A percentile compares a stretch with the other conserved stretches of the same genome.
Conservation (phyloP, 2,888 invertebrate genomes). For the Melieria crassipennis region DNA sequence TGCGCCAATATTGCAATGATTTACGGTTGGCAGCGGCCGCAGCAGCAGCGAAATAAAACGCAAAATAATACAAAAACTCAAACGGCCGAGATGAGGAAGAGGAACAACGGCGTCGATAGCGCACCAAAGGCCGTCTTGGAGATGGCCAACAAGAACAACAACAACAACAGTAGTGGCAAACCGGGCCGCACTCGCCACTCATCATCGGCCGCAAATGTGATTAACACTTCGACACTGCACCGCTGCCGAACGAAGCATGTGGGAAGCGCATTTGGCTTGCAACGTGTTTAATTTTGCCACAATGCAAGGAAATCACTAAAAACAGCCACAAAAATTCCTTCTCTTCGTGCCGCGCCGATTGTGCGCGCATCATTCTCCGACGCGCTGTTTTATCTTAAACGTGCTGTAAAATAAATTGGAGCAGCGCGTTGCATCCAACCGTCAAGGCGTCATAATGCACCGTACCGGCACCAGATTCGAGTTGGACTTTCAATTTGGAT, state of each 20-base stretch:
- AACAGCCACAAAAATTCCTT: background rate
- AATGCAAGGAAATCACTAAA: background rate
- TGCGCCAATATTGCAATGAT: constrained; percentile 32
- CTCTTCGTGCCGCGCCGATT: background rate
- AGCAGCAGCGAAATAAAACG: background rate
- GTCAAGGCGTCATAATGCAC: constrained; percentile 3
- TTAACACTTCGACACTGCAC: constrained; percentile 27
- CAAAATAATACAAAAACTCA: background rate
- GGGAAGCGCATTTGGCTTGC: background rate
- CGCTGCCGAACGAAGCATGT: constrained; percentile 10
- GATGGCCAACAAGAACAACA: constrained; percentile 1
- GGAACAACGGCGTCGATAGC: background rate
- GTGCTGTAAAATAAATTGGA: constrained; percentile 6
- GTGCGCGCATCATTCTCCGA: background rate
- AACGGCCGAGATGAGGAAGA: constrained; percentile 8
- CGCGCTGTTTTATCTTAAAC: constrained; percentile 2
- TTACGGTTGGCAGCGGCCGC: constrained; percentile 20
- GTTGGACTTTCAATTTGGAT: no score
- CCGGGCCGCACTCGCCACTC: constrained; percentile 15
- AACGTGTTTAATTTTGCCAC: background rate
- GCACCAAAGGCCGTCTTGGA: background rate
- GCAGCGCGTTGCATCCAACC: background rate
- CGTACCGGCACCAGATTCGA: background rate
- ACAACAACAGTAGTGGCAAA: background rate
- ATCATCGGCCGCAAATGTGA: constrained; percentile 28